Conservation (phyloP, 2,113 vertebrate genomes). For the Oostethus manadensis region DNA sequence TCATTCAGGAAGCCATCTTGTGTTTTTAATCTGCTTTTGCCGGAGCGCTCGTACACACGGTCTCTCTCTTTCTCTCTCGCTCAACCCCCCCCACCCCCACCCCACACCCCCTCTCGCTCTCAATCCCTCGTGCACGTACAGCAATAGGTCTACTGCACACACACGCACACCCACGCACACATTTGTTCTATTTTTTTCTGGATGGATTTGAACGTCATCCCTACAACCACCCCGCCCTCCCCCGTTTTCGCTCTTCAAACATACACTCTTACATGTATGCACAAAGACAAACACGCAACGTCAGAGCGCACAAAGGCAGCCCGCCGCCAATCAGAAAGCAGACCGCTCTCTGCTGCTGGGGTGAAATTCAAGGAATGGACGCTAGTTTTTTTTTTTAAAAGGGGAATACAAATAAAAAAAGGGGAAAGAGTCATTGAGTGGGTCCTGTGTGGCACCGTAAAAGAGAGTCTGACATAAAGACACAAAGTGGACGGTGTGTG, state of each 20-base stretch:
- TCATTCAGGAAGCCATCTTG: constrained; percentile 82
- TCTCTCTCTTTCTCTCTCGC: constrained; percentile 41
- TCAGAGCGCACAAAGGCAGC: constrained; percentile 73
- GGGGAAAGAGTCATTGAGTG: constrained; percentile 6
- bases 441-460: constrained; percentile 19
- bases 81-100: constrained; percentile 38
- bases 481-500: constrained; percentile 57
- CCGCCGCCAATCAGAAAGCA: constrained; percentile 65
- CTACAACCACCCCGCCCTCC: constrained; percentile 1
- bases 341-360: constrained; percentile 74
- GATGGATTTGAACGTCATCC: constrained; percentile 58
- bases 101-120: constrained; percentile 33
- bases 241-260: constrained; percentile 38
- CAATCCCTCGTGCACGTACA: constrained; percentile 48
- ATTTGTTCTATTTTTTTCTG: constrained; percentile 40
- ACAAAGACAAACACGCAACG: constrained; percentile 41
- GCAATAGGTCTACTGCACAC: constrained; percentile 60
- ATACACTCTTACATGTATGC: constrained; percentile 57
- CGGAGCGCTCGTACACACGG: constrained; percentile 66
- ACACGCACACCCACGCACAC: constrained; percentile 28
- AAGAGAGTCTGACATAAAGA: constrained; percentile 47
- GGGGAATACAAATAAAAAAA: constrained; percentile 24
- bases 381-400: no score
- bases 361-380: constrained; percentile 53
- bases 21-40: constrained; percentile 77